Evolutionary conservation across 2,797 vertebrate genomes (phyloP).

Genomic region (Sylvia borin): DNA sequence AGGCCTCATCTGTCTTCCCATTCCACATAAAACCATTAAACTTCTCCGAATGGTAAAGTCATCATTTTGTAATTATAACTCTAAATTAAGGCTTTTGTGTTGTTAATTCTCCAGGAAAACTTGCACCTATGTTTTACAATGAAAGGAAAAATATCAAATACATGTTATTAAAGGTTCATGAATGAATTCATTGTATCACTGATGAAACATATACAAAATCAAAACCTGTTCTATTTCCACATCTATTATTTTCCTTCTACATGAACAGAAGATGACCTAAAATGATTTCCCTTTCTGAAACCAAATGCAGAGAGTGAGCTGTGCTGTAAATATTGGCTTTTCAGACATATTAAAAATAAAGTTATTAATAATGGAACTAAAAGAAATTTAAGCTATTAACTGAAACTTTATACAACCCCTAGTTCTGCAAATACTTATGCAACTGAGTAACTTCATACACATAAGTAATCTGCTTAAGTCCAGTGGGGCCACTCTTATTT

Average conservation of each 20-base stretch:
- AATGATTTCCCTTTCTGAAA: conserved; percentile 12
- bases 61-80: conserved; percentile 45
- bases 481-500: neutral
- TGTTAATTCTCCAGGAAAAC: conserved; percentile 27
- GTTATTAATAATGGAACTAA: neutral
- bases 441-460: conserved; percentile 4
- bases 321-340: neutral
- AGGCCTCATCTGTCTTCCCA: neutral
- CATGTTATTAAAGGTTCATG: neutral
- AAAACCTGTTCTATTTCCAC: neutral
- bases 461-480: conserved; percentile 10
- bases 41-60: neutral
- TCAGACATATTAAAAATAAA: neutral
- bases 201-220: neutral
- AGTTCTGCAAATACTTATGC: neutral
- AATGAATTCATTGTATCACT: conserved; percentile 4
- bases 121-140: neutral
- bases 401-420: neutral
- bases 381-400: conserved; percentile 25
- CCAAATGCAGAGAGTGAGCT: neutral
- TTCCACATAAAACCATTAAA: conserved; percentile 48
- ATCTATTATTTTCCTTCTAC: neutral
- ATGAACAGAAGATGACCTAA: neutral
- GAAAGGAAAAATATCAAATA: conserved; percentile 35
- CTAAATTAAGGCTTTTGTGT: conserved; percentile 29